A percentile compares a stretch with the other conserved stretches of the same genome.
These are phyloP conservation scores for Conops quadrifasciatus DNA, from an alignment of 2,888 invertebrate species.

Conservation along the genomic window DNA sequence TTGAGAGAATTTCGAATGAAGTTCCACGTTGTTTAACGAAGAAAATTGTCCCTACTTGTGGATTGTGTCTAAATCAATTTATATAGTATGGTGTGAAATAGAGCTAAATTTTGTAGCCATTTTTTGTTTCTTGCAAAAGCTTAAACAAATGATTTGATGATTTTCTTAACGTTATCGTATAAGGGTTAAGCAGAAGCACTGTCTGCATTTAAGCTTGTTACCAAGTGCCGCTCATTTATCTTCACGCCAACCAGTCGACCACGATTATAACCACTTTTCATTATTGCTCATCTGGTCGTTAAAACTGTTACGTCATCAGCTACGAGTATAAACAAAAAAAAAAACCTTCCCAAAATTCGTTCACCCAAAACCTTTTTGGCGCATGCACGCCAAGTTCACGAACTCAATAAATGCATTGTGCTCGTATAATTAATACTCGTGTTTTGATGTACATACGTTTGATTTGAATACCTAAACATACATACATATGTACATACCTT, in stretches of 20 bases:
- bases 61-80: too few species aligned
- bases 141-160: too few species aligned
- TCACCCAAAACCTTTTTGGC: not conserved
- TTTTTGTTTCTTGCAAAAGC: too few species aligned
- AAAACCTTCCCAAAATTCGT: not conserved
- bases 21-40: too few species aligned
- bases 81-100: too few species aligned
- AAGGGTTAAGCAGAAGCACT: not conserved
- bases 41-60: too few species aligned
- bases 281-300: not conserved
- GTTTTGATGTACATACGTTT: not conserved
- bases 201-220: not conserved
- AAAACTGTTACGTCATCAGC: constrained; percentile 6
- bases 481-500: not conserved
- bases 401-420: constrained; percentile 28
- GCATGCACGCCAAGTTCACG: constrained; percentile 41
- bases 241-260: not conserved
- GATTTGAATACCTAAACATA: not conserved
- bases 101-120: too few species aligned
- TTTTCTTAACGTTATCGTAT: too few species aligned
- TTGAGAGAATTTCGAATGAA: too few species aligned
- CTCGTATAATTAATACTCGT: not conserved
- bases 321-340: not conserved
- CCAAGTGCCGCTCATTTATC: not conserved
- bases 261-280: not conserved